Conservation (phyloP, 2,888 invertebrate genomes). For the Drosophila lacicola region DNA sequence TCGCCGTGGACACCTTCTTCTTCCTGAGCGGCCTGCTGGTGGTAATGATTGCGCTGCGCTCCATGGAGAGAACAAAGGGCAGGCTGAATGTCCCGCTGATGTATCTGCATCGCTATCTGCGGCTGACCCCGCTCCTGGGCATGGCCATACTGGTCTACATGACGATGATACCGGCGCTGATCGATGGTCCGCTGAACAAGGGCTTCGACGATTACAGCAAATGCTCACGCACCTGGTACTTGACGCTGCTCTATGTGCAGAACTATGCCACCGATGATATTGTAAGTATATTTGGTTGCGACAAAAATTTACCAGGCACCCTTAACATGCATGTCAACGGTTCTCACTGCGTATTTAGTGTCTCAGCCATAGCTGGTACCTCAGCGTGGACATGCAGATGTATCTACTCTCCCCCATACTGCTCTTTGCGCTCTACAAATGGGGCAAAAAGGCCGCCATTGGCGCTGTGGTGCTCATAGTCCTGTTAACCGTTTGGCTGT, state of each 20-base stretch:
- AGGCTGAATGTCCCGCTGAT: conserved; percentile 69
- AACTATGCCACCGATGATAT: conserved; percentile 82
- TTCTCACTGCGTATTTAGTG: conserved; percentile 77
- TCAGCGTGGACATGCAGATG: conserved; percentile 87
- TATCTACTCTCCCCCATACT: conserved; percentile 86
- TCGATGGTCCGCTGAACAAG: conserved; percentile 85
- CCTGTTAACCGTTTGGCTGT: conserved; percentile 49
- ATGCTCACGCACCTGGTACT: conserved; percentile 84
- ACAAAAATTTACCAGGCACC: too few species aligned
- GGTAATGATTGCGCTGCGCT: conserved; percentile 70
- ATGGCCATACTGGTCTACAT: conserved; percentile 85
- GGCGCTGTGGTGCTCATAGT: conserved; percentile 62
- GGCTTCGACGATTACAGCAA: neutral
- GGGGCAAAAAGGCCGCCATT: conserved; percentile 66
- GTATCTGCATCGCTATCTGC: conserved; percentile 80
- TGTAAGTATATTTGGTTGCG: conserved; percentile 50
- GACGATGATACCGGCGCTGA: conserved; percentile 84
- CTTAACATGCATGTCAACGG: neutral
- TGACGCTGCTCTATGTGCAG: conserved; percentile 84
- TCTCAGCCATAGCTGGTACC: conserved; percentile 86
- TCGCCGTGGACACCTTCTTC: conserved; percentile 88
- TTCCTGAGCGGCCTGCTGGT: conserved; percentile 87
- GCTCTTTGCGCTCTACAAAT: conserved; percentile 84
- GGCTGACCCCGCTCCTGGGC: conserved; percentile 86
- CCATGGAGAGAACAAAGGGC: conserved; percentile 60